Conservation (phyloP, 2,113 vertebrate genomes). For the Platanista minor region DNA sequence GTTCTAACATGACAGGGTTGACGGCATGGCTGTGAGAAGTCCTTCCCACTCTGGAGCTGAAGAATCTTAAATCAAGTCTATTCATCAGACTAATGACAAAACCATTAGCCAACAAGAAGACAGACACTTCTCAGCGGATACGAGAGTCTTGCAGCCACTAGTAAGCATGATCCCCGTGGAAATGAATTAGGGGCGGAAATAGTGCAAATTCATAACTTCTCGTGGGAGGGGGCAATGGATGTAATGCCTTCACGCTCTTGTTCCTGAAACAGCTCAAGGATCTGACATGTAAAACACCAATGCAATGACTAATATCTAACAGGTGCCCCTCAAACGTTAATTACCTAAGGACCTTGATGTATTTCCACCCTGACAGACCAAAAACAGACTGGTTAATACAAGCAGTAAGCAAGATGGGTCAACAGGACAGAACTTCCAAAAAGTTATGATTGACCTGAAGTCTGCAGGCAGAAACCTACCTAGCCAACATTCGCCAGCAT, state of each 20-base stretch:
- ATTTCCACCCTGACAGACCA: not conserved
- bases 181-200: not conserved
- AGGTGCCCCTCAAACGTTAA: not conserved
- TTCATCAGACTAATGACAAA: conserved; percentile 37
- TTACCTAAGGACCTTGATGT: not conserved
- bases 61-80: not conserved
- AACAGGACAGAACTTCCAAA: not conserved
- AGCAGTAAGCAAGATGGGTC: too few relatives aligned
- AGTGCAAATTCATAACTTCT: not conserved
- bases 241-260: not conserved
- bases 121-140: not conserved
- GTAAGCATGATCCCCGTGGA: not conserved
- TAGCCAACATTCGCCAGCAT: not conserved
- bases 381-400: not conserved
- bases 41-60: not conserved
- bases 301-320: not conserved
- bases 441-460: rapidly evolving
- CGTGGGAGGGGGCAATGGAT: not conserved
- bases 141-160: not conserved
- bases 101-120: conserved; percentile 1
- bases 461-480: not conserved
- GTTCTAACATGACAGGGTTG: not conserved
- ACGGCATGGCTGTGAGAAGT: not conserved
- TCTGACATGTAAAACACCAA: not conserved
- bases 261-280: not conserved